Base-by-base conservation (phyloP, 2,888 invertebrate genomes). In the Chrysolina haemoptera region DNA sequence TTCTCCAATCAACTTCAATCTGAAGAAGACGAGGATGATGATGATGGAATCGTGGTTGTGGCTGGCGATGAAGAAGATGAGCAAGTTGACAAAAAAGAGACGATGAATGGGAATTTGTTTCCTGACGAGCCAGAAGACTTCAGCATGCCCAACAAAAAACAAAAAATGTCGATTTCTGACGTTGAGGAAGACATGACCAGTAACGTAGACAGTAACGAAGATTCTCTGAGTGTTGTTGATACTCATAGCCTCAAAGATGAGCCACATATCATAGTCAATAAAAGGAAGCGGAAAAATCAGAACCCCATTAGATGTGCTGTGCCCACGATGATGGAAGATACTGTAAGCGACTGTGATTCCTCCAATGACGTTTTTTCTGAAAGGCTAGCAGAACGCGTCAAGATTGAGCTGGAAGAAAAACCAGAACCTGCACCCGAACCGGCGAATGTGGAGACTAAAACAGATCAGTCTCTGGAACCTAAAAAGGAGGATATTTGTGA, bases 281-380 rank as follows among this genome's bases (percentile, higher is more conserved):
- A 94, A 84, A 90, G 96, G 70, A 97, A 97, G 87, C 90, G 97
- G 40, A 97, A 97, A 89, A 96, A 94, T 82, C 93, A 95, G 82
- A 96, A 97, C 86, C 97, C 97, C 0, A 95, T 94, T 1, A 91
- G 95, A 77, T 93, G 95, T 84, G 92, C 95, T n/a, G 88, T 91
- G 64, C 89, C 91, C 35, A 86, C 88, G 50, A 88, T 90, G 74
- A 88, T 89, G 74, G 90, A 91, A 62, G 90, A 91, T 70, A 89
- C 90, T 70, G 84, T 82, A 53, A 91, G 91, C 62, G 92, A 92
- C 80, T 91, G 91, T 14, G 91, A 91, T 79, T 91, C 91, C 10
- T 91, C 91, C 9, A 91, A 90, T 82, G 91, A 92, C 83, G 87
- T 87, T 55, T 88, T 88, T 78, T 79, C 85, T 12, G 86, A 86